Base-by-base conservation (phyloP, 2,888 invertebrate genomes). In the Ephialtes manifestator region DNA sequence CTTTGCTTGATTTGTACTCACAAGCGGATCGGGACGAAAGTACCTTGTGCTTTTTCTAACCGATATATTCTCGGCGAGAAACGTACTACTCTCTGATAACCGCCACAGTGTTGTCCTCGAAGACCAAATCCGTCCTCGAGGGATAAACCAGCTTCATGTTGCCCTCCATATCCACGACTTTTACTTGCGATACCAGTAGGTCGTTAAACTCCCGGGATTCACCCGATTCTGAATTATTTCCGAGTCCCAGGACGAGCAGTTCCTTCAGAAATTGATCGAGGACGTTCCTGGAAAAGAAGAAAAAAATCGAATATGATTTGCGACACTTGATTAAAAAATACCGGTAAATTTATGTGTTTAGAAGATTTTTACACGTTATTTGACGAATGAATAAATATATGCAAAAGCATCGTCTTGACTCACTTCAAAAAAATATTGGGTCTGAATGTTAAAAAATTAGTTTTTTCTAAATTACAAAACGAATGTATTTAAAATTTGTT, bases 71-170 rank as follows among this genome's bases (percentile, higher is more conserved):
- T 48, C 24, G 67, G 11, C 53, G 39, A 51, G 39, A 70, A 46
- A 35, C 35, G 24, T 72, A 74, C 86, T 89, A 92, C 60, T 92
- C 90, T 74, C 92, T 86, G 51, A 90, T 74, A 53, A 93, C 88
- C 70, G 88, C 86, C 51, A 93, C 85, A 24, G 83, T 86, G 76
- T 88, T 89, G n/a, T 94, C 95, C 74, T 96, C 95, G 88, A 95
- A 95, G 0, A 94, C 92, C 76, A 97, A 95, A 94, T 98, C 98
- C 0, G 96, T 95, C 88, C 97, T 95, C 0, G 97, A 97, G 0
- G 98, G 98, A 93, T 97, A 98, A 2, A 97, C 95, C n/a, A 96
- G 95, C 91, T 97, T 97, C 87, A 97, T 94, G 86, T 96, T 96
- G 10, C 97, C 97, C 86, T 96, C 96, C 48, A 91, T 93, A 88